Conservation (phyloP, 1,140 invertebrate species). For the Choristoneura fumiferana region DNA sequence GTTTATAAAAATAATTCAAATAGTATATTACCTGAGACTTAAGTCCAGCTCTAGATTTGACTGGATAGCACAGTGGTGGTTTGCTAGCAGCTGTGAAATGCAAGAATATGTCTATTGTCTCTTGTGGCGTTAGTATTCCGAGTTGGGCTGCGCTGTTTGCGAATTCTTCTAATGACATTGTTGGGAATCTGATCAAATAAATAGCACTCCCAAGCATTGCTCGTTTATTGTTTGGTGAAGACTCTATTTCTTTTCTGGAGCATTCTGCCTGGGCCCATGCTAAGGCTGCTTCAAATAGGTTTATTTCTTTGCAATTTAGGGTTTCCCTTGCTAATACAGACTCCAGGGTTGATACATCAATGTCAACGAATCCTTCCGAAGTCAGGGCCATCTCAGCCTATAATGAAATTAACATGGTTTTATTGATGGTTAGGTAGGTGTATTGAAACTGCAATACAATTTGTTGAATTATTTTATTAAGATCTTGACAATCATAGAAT, state of each 20-base stretch:
- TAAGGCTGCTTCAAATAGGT: slow-evolving; percentile 92
- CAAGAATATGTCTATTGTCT: slow-evolving; percentile 95
- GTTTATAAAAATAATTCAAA: slow-evolving; percentile 15
- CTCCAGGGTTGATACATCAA: slow-evolving; percentile 92
- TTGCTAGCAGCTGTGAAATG: slow-evolving; percentile 92
- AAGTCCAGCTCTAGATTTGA: slow-evolving; percentile 89
- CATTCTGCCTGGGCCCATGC: slow-evolving; percentile 94
- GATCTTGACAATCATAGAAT: slow-evolving; percentile 45
- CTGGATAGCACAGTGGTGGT: slow-evolving; percentile 89
- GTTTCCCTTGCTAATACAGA: slow-evolving; percentile 93
- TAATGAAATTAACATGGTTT: slow-evolving; percentile 37
- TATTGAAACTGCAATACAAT: slow-evolving; percentile 79
- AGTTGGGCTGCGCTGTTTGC: slow-evolving; percentile 94
- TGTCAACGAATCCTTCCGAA: slow-evolving; percentile 95
- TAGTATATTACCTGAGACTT: slow-evolving; percentile 87
- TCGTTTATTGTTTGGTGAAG: slow-evolving; percentile 85
- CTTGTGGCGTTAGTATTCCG: slow-evolving; percentile 91
- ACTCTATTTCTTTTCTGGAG: slow-evolving; percentile 86
- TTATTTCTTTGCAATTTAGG: slow-evolving; percentile 93
- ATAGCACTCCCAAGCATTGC: slow-evolving; percentile 87
- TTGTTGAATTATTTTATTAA: slow-evolving; percentile 68
- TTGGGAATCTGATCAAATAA: slow-evolving; percentile 92
- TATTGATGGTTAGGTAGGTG: slow-evolving; percentile 43
- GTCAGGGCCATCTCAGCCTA: slow-evolving; percentile 95
- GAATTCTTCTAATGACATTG: slow-evolving; percentile 94